Conservation (phyloP, 2,888 invertebrate genomes). For the Frankliniella intonsa region DNA sequence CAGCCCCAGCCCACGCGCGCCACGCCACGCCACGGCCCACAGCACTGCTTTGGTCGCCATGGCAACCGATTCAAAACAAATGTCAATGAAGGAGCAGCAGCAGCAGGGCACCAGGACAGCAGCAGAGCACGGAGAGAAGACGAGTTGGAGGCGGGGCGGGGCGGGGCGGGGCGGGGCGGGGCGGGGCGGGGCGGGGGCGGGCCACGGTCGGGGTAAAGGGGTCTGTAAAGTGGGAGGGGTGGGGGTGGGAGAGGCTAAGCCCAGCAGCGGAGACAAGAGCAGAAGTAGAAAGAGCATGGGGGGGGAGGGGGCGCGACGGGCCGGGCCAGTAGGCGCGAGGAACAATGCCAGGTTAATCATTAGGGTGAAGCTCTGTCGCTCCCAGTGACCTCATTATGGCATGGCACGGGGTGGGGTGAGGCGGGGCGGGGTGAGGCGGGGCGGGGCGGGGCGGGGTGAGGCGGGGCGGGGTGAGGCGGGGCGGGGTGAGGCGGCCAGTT, state of each 20-base stretch:
- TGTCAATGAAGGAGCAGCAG: background rate
- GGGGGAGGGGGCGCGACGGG: too few species aligned
- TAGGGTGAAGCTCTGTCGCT: too few species aligned
- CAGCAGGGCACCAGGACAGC: background rate
- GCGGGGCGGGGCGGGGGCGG: background rate
- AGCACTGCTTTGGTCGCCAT: constrained; percentile 14
- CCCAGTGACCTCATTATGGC: too few species aligned
- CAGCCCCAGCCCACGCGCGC: background rate
- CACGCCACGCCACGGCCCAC: background rate
- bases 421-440: too few species aligned
- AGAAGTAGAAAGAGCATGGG: too few species aligned
- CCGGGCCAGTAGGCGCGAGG: too few species aligned
- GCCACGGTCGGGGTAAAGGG: background rate
- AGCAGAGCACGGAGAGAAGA: background rate
- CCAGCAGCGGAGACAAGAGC: background rate
- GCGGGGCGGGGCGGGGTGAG: too few species aligned
- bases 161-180: background rate
- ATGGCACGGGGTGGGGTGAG: too few species aligned
- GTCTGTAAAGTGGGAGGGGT: background rate
- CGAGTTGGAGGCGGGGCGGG: background rate
- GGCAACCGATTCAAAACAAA: constrained; percentile 25
- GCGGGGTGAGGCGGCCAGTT: too few species aligned
- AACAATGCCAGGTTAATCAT: too few species aligned
- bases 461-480: too few species aligned
- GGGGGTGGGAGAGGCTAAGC: background rate